A percentile compares a stretch with the other conserved stretches of the same genome.
Evolutionary conservation across 2,888 invertebrate genomes (phyloP).

Genomic region (Polydrusus tereticollis): DNA sequence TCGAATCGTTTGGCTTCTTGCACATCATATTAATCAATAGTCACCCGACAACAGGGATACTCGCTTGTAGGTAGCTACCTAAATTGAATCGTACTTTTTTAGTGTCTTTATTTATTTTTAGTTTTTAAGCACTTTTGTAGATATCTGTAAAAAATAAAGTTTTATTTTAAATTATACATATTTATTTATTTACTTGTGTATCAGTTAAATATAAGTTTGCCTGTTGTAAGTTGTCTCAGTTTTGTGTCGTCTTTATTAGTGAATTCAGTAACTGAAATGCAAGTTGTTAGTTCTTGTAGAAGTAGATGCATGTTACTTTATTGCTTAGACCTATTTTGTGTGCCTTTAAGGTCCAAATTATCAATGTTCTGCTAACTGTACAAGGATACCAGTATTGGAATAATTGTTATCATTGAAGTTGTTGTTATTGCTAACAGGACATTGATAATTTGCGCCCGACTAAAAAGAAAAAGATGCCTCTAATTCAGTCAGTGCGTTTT

Average conservation of each 20-base stretch:
- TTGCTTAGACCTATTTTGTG: background rate
- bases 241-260: background rate
- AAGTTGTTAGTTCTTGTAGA: background rate
- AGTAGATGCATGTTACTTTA: background rate
- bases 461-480: too few species aligned
- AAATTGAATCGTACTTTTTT: too few species aligned
- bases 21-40: too few species aligned
- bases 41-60: background rate
- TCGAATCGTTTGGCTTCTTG: too few species aligned
- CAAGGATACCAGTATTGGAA: too few species aligned
- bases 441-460: too few species aligned
- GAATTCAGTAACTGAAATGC: slow-evolving; percentile 5
- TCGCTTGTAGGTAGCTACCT: too few species aligned
- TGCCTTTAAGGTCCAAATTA: too few species aligned
- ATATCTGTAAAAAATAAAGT: slow-evolving; percentile 11
- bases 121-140: slow-evolving; percentile 13
- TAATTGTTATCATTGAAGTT: too few species aligned
- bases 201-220: background rate
- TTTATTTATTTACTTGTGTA: slow-evolving; percentile 9
- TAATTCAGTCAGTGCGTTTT: too few species aligned
- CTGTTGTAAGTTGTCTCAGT: background rate
- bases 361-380: too few species aligned
- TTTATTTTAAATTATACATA: slow-evolving; percentile 10
- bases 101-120: slow-evolving; percentile 10
- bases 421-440: too few species aligned